Evolutionary conservation across 2,797 vertebrate genomes (phyloP).

Genomic region (Eupleurogrammus muticus): DNA sequence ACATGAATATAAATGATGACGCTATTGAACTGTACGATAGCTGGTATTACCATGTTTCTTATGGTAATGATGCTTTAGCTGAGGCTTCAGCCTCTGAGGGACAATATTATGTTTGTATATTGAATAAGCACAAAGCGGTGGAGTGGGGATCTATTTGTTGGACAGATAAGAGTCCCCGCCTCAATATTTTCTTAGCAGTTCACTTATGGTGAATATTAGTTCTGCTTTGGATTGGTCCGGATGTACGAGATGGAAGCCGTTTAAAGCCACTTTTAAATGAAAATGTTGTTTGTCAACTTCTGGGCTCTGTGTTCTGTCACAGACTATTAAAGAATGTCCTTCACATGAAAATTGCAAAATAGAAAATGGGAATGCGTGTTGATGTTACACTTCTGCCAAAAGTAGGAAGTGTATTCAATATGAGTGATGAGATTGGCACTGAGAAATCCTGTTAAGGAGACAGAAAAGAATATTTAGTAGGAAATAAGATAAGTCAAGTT

Average conservation of each 20-base stretch:
- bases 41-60: constrained; percentile 21
- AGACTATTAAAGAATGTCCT: constrained; percentile 51
- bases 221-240: constrained; percentile 35
- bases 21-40: constrained; percentile 16
- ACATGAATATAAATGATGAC: constrained; percentile 21
- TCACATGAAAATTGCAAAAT: constrained; percentile 36
- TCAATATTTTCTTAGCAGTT: constrained; percentile 19
- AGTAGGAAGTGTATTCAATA: constrained; percentile 22
- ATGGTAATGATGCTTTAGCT: constrained; percentile 27
- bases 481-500: constrained; percentile 15
- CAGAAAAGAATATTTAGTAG: background rate
- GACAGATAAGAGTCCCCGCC: constrained; percentile 27
- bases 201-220: constrained; percentile 28
- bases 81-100: constrained; percentile 19
- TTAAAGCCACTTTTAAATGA: constrained; percentile 62
- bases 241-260: constrained; percentile 25
- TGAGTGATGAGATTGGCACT: constrained; percentile 34
- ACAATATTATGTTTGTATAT: constrained; percentile 43
- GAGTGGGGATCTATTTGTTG: constrained; percentile 19
- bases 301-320: constrained; percentile 53
- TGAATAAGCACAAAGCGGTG: constrained; percentile 43
- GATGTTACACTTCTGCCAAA: constrained; percentile 23
- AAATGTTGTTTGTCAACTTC: constrained; percentile 60
- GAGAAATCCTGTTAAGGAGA: constrained; percentile 24
- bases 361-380: constrained; percentile 44